Conservation (phyloP, 2,888 invertebrate species). For the Baronia brevicornis region DNA sequence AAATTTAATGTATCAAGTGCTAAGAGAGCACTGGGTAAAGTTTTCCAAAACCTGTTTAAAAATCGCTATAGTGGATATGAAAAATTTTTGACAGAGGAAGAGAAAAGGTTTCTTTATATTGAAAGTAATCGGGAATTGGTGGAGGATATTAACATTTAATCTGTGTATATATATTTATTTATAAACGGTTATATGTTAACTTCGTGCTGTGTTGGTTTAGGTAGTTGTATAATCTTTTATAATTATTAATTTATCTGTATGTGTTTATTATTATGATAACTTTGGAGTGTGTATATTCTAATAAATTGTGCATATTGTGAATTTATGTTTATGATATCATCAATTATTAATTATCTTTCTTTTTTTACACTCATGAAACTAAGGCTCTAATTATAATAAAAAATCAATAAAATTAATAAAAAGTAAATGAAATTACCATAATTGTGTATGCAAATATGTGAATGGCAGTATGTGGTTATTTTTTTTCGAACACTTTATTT, state of each 20-base stretch:
- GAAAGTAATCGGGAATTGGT: constrained; percentile 39
- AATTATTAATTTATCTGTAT: too few relatives aligned
- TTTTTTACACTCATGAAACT: too few relatives aligned
- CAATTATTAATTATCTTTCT: too few relatives aligned
- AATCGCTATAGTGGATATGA: constrained; percentile 76
- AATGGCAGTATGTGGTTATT: too few relatives aligned
- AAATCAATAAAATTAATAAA: too few relatives aligned
- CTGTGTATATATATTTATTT: constrained; percentile 3
- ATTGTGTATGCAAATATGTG: too few relatives aligned
- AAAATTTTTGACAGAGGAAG: constrained; percentile 80
- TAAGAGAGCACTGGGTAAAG: constrained; percentile 52
- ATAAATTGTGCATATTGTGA: constrained; percentile 12
- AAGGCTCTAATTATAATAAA: too few relatives aligned
- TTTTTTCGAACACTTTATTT: too few relatives aligned
- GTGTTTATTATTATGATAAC: constrained; percentile 6
- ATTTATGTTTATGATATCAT: constrained; percentile 10
- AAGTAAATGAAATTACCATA: too few relatives aligned
- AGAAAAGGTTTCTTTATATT: constrained; percentile 75
- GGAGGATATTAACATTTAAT: constrained; percentile 43
- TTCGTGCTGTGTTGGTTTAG: too few relatives aligned
- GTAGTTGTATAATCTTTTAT: too few relatives aligned
- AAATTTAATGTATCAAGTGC: constrained; percentile 50
- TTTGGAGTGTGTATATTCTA: too few relatives aligned
- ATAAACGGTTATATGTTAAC: constrained; percentile 4
- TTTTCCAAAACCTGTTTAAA: constrained; percentile 49